Base-by-base conservation (phyloP, 2,797 vertebrate species). In the Lepus oiostolus region DNA sequence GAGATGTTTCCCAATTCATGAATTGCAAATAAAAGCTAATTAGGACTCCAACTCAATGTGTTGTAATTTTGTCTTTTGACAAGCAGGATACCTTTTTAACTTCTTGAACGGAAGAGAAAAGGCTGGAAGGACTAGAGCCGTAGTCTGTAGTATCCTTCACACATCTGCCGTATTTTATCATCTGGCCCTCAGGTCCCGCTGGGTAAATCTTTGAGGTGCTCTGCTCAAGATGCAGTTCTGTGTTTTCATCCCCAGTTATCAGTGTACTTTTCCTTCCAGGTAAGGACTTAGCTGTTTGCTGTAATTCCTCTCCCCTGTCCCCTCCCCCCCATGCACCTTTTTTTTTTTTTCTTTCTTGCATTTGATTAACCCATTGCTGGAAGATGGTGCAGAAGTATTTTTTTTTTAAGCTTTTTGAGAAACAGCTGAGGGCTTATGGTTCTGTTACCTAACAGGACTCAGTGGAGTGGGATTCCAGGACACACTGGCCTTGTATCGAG, bases 401-500 rank as follows among this genome's bases (percentile, higher is more conserved):
- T 28, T 76, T 54, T 71, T 79, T 35, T 90, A 35, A 88, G 11
- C 50, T 75, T 92, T 87, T 82, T 82, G 76, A 96, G 88, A 77
- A 77, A 77, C 47, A 58, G 30, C n/a, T 16, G 26, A 58, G 30
- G 63, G 50, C 42, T 96, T 72, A 75, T 47, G 58, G 24, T 28
- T 97, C 97, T 70, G 60, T 88, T 98, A 95, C 96, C 90, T 88
- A 90, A 88, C 84, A 90, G 93, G 97, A 97, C 96, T 97, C 88
- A 6, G 62, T 72, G 87, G 82, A 0, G 0, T 82, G n/a, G 21
- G 85, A 91, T 96, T 98, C 96, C 95, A 95, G 98, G 97, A 97
- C 96, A 72, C 84, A 84, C 91, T 97, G 97, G 98, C 98, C 98
- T 97, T 98, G 97, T 95, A 63, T 95, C 8, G 0, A 90, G 85